Evolutionary conservation across 2,888 invertebrate species (phyloP).

Genomic region (Oligia fasciuncula): DNA sequence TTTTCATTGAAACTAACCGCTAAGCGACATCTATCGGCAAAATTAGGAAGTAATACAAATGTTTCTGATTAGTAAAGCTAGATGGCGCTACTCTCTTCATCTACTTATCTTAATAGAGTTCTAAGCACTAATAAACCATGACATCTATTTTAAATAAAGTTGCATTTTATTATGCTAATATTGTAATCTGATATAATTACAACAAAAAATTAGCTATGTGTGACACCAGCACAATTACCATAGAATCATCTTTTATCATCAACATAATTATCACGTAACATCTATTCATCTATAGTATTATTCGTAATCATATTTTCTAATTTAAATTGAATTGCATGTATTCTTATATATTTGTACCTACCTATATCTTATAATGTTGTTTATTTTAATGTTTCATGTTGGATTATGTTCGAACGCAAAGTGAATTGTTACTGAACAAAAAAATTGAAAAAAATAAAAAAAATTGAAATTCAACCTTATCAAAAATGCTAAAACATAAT

Average conservation of each 20-base stretch:
- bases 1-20: background rate
- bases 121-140: background rate
- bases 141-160: background rate
- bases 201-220: background rate
- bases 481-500: background rate
- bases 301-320: too few species aligned
- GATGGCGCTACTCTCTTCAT: constrained; percentile 17
- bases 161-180: background rate
- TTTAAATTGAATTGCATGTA: too few species aligned
- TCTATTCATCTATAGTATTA: too few species aligned
- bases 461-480: background rate
- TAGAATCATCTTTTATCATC: background rate
- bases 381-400: too few species aligned
- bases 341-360: too few species aligned
- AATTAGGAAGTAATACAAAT: background rate
- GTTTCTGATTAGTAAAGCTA: background rate
- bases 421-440: too few species aligned
- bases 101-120: background rate
- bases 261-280: background rate
- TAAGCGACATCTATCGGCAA: constrained; percentile 36
- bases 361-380: too few species aligned
- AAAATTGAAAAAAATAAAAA: too few species aligned
- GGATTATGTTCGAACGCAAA: too few species aligned
- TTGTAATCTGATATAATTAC: background rate
- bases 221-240: background rate